Evolutionary conservation across 2,113 vertebrate species (phyloP), one percentile per base, ranked within the genome.

Genomic region (Oreochromis spilurus): DNA sequence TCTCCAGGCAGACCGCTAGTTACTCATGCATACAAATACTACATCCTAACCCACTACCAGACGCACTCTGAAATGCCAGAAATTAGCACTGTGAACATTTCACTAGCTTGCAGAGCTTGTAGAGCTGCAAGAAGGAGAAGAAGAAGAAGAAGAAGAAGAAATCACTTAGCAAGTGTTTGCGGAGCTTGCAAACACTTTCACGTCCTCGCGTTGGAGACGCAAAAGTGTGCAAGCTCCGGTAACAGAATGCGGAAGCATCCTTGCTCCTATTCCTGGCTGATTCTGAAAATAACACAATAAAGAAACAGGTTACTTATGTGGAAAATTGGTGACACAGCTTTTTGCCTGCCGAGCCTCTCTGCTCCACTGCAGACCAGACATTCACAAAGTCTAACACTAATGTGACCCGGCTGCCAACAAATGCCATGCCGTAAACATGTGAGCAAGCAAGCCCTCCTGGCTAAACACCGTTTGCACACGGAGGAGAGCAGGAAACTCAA

Each of bases 401-500:
- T 58, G 83, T 14, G 26, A 67, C 83, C 62, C 83, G 58, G 85
- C 87, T 90, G 83, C 84, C 79, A 83, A 78, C 53, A 54, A 16
- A 54, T 83, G 72, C 79, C 82, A 67, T 11, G 83, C 83, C 75
- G 84, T 87, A 88, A 92, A 91, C 88, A 93, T 79, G 86, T 82
- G 81, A 88, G 87, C 77, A 88, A 89, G 88, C 87, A 79, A 86
- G 72, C 77, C 50, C 87, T 81, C 91, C 83, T n/a, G 67, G 86
- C 89, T 88, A 88, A 92, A 93, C 67, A 88, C 77, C 87, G 70
- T 88, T 93, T 93, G 88, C 55, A 90, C 83, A 82, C 31, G 13
- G 82, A 26, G 62, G 55, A 88, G 82, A 88, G 86, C 80, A 89
- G 88, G 89, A 93, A 93, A 94, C 84, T 85, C 86, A 94, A 91